Evolutionary conservation across 2,888 invertebrate genomes (phyloP), one percentile per base, ranked within the genome.

Genomic region (Tinea pellionella): DNA sequence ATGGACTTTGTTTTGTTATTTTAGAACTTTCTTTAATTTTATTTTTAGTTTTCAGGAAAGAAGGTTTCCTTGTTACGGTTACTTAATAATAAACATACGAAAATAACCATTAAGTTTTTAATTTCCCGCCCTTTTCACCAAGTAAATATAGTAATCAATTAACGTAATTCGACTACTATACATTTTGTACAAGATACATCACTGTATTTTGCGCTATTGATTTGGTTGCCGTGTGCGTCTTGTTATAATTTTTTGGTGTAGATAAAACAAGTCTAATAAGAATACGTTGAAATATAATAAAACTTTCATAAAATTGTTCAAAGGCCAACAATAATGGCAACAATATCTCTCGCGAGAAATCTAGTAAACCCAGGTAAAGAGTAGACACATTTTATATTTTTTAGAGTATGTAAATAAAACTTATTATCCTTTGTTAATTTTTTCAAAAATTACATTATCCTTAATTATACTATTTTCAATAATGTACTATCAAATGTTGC

Each of bases 351-450:
- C 66, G 86, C 85, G 55, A 86, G 83, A 76, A 86, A 77, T 78
- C 82, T 86, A 78, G 84, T 87, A 77, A 86, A 74, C 73, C 86
- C 86, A 77, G 86, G 86, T 87, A 78, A 63, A 47, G 1, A 7
- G 12, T 18, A 32, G n/a, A 6, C 42, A 19, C 19, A 41, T 59
- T 41, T 59, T 18, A 19, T 30, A 8, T n/a, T n/a, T n/a, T n/a
- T 19, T 16, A 13, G 15, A 9, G n/a, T 42, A 7, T 12, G 37
- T 59, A 41, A 37, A 19, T 42, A 18, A 19, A 16, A 15, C 1
- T 18, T 15, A 42, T 42, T 59, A 59, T 59, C 4, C 15, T 57
- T 12, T 32, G 29, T 32, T 32, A 32, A 57, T 29, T 57, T 53
- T 24, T 24, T 53, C 1, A 19, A 53, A 19, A 53, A 53, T 24